These are phyloP conservation scores for Fistularia tabacaria DNA, from an alignment of 2,797 vertebrate species.

Conservation along the genomic window DNA sequence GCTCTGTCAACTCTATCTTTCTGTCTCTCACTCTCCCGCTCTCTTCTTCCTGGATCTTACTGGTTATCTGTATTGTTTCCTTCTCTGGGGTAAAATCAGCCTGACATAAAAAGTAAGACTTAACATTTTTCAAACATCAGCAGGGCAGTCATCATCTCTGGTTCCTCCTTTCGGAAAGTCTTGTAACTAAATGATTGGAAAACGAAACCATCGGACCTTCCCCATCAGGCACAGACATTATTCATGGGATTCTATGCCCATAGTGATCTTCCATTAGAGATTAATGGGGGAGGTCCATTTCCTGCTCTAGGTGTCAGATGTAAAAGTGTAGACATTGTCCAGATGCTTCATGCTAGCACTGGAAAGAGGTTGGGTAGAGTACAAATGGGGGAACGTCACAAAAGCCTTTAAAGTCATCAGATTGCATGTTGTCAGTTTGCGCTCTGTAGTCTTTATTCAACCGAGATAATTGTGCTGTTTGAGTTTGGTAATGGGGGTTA, in stretches of 20 bases:
- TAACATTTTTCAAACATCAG: not conserved
- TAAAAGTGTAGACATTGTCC: slow-evolving; percentile 67
- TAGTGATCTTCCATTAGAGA: slow-evolving; percentile 59
- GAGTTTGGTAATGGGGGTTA: not conserved
- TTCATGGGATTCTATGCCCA: slow-evolving; percentile 54
- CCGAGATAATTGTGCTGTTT: slow-evolving; percentile 61
- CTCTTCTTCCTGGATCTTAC: slow-evolving; percentile 19
- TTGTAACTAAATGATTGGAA: slow-evolving; percentile 60
- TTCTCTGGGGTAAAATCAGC: too few relatives aligned
- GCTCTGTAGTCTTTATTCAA: slow-evolving; percentile 8
- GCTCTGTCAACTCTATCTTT: slow-evolving; percentile 50
- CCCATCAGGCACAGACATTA: slow-evolving; percentile 61
- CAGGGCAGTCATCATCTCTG: slow-evolving; percentile 8
- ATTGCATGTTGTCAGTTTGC: slow-evolving; percentile 5
- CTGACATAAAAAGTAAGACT: not conserved
- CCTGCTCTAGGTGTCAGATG: slow-evolving; percentile 67
- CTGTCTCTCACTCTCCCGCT: slow-evolving; percentile 6
- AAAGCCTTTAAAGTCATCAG: slow-evolving; percentile 5
- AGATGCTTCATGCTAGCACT: slow-evolving; percentile 44
- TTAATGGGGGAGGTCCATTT: slow-evolving; percentile 51
- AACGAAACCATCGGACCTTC: slow-evolving; percentile 51
- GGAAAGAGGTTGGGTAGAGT: not conserved
- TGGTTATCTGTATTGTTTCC: slow-evolving; percentile 34
- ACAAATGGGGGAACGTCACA: not conserved
- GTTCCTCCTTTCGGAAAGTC: slow-evolving; percentile 46